A percentile compares a stretch with the other conserved stretches of the same genome.
Conservation (phyloP, 2,888 invertebrate genomes). For the Platynereis dumerilii region DNA sequence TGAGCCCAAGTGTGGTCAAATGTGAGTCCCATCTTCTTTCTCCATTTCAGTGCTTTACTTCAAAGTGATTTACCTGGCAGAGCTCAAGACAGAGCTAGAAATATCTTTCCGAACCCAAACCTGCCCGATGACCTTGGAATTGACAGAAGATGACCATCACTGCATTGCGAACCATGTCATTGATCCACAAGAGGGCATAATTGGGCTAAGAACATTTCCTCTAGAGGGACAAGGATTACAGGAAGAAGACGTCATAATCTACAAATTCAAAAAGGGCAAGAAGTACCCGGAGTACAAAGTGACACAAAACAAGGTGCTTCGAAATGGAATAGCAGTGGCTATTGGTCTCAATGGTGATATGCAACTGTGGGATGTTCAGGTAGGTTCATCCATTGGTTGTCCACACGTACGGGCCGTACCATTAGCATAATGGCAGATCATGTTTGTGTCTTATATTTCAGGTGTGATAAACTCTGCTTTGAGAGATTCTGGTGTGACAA, state of each 20-base stretch:
- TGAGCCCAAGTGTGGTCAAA: too few species aligned
- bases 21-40: too few species aligned
- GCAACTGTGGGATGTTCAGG: constrained; percentile 33
- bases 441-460: too few species aligned
- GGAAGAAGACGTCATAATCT: neutral
- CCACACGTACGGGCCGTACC: too few species aligned
- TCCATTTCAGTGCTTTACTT: neutral
- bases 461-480: too few species aligned
- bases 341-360: constrained; percentile 34
- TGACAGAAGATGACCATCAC: constrained; percentile 25
- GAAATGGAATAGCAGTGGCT: constrained; percentile 25
- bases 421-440: too few species aligned
- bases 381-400: too few species aligned
- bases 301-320: constrained; percentile 26
- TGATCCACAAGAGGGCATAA: neutral
- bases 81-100: neutral
- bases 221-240: constrained; percentile 6
- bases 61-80: constrained; percentile 13
- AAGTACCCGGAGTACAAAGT: constrained; percentile 30
- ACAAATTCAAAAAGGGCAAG: constrained; percentile 19
- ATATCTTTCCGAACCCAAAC: constrained; percentile 12
- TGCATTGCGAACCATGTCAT: constrained; percentile 18
- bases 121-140: constrained; percentile 19
- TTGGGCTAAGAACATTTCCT: constrained; percentile 11
- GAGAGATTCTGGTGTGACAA: too few species aligned